Percentiles rank a stretch among this genome's conserved stretches.
Evolutionary conservation across 2,113 vertebrate genomes (phyloP).

Genomic region (Trematocara macrostoma): DNA sequence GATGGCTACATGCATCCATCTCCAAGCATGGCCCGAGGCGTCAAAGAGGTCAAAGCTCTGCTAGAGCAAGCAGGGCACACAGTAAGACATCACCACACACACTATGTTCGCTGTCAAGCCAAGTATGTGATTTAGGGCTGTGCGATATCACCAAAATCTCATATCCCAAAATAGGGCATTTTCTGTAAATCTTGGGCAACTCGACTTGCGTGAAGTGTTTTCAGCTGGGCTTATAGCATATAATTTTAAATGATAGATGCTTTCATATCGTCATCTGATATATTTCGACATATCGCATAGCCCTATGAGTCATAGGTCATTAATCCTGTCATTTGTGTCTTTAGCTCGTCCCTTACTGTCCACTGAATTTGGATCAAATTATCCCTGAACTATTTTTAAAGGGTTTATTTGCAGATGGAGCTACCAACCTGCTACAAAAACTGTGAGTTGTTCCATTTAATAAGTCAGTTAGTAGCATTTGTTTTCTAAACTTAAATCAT

Average conservation of each 20-base stretch:
- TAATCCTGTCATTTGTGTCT: not conserved
- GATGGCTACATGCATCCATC: slow-evolving; percentile 67
- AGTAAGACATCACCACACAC: slow-evolving; percentile 56
- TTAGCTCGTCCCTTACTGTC: slow-evolving; percentile 82
- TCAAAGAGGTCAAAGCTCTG: slow-evolving; percentile 79
- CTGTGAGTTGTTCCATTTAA: slow-evolving; percentile 73
- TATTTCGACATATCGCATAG: too few species aligned
- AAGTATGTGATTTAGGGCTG: too few species aligned
- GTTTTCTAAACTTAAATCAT: too few species aligned
- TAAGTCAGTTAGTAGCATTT: not conserved
- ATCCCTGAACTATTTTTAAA: slow-evolving; percentile 23
- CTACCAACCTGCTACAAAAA: slow-evolving; percentile 45
- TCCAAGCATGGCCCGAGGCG: slow-evolving; percentile 79
- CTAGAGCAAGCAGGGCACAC: slow-evolving; percentile 88
- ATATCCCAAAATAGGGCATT: too few species aligned
- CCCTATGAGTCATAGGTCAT: not conserved
- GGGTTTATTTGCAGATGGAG: slow-evolving; percentile 75
- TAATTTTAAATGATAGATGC: too few species aligned
- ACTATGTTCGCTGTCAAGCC: too few species aligned
- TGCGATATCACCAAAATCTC: too few species aligned
- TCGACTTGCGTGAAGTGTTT: too few species aligned
- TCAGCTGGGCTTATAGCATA: too few species aligned
- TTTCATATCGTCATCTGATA: too few species aligned
- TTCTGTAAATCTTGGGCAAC: too few species aligned
- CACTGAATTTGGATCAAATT: not conserved